Conservation (phyloP, 2,888 invertebrate genomes). For the Acronicta alni region DNA sequence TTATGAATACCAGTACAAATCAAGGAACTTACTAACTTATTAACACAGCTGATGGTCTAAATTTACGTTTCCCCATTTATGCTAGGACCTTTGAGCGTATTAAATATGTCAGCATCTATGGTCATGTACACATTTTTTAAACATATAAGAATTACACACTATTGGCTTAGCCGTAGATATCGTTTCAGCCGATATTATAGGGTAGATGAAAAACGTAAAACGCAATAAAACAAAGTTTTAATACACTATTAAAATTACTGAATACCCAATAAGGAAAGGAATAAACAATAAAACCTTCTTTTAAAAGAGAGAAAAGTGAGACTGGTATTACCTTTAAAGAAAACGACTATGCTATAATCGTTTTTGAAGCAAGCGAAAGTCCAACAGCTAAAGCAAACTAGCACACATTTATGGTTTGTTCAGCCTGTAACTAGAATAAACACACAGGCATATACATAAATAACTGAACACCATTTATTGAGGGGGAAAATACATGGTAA, state of each 20-base stretch:
- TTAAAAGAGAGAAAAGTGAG: too few species aligned
- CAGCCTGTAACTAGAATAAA: constrained; percentile 19
- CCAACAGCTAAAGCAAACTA: not conserved
- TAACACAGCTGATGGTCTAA: constrained; percentile 7
- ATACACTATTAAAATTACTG: not conserved
- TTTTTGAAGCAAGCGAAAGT: not conserved
- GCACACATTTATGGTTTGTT: not conserved
- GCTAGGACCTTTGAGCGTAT: not conserved
- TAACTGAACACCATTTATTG: constrained; percentile 23
- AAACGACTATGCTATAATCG: not conserved
- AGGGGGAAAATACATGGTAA: constrained; percentile 40
- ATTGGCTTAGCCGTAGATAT: too few species aligned
- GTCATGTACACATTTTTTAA: too few species aligned
- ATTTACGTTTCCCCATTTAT: not conserved
- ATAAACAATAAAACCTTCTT: too few species aligned
- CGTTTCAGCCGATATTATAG: too few species aligned
- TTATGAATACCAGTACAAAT: constrained; percentile 23
- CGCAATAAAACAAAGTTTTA: constrained; percentile 7
- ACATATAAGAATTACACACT: too few species aligned
- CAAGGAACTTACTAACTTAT: constrained; percentile 30
- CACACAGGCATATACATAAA: constrained; percentile 31
- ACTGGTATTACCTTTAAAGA: too few species aligned
- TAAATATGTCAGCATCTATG: not conserved
- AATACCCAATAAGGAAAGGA: too few species aligned
- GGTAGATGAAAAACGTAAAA: not conserved